These are phyloP conservation scores for Drosophila recens DNA, from an alignment of 2,888 invertebrate species.

Conservation along the genomic window DNA sequence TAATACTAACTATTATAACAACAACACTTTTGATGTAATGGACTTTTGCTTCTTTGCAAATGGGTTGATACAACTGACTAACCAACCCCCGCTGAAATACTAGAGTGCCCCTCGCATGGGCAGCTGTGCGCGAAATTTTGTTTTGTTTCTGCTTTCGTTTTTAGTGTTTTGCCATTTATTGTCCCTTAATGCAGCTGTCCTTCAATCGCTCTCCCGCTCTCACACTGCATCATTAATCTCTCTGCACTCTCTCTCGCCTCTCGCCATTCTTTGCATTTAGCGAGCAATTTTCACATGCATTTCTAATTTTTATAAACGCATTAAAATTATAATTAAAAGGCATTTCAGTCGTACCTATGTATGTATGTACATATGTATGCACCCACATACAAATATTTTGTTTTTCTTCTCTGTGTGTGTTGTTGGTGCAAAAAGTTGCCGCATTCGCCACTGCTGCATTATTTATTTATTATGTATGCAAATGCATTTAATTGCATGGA, in stretches of 20 bases:
- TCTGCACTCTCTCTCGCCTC: background rate
- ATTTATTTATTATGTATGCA: constrained; percentile 82
- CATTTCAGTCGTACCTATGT: constrained; percentile 30
- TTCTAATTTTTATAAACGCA: constrained; percentile 82
- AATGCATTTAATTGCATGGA: constrained; percentile 82
- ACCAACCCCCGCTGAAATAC: constrained; percentile 39
- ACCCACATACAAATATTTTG: background rate
- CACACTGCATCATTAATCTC: constrained; percentile 6
- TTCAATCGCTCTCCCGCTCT: constrained; percentile 6
- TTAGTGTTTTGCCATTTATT: constrained; percentile 33
- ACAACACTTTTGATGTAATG: constrained; percentile 57
- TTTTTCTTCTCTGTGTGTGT: background rate
- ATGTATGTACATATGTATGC: too few species aligned
- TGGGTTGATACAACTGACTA: constrained; percentile 35
- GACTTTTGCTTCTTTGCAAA: constrained; percentile 53
- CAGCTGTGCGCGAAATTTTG: constrained; percentile 42
- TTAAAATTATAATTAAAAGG: constrained; percentile 82
- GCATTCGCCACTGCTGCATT: constrained; percentile 61
- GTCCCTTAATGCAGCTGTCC: constrained; percentile 64
- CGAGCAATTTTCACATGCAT: constrained; percentile 71
- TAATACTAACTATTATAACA: constrained; percentile 34
- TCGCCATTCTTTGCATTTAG: constrained; percentile 48
- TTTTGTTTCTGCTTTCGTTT: background rate
- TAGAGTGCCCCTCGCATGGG: constrained; percentile 32
- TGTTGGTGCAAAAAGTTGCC: constrained; percentile 43